Conservation (phyloP, 2,888 invertebrate genomes). For the Nineta flava region DNA sequence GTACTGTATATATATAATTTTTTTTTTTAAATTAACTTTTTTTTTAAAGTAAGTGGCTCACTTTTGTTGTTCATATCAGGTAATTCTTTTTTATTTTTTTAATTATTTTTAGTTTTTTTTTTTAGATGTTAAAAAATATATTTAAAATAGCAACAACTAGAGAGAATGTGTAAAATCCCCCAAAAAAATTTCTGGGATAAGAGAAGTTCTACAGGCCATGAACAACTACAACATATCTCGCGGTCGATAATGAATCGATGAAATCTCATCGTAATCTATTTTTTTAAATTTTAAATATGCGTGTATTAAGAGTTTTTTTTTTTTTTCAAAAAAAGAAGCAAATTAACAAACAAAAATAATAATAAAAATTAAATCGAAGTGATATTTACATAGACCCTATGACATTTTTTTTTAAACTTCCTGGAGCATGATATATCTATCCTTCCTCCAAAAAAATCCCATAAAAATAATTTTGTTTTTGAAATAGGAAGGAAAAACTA, state of each 20-base stretch:
- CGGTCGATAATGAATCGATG: neutral
- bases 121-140: conserved; percentile 21
- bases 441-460: too few species aligned
- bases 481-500: too few species aligned
- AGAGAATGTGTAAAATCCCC: conserved; percentile 7
- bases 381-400: conserved; percentile 6
- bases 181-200: neutral
- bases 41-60: conserved; percentile 18
- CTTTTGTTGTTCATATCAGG: conserved; percentile 7
- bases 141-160: conserved; percentile 29
- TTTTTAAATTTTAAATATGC: too few species aligned
- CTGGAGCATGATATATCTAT: neutral
- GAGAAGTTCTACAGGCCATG: conserved; percentile 3
- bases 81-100: conserved; percentile 2
- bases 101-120: neutral
- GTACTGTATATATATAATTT: conserved; percentile 10
- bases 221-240: conserved; percentile 2
- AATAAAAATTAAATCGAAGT: conserved; percentile 2
- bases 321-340: too few species aligned
- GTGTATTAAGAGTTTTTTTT: too few species aligned
- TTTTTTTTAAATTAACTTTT: conserved; percentile 10
- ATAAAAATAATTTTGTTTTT: too few species aligned
- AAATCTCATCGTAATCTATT: neutral
- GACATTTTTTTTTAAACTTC: neutral
- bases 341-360: too few species aligned